These are phyloP conservation scores for Cecropterus lyciades DNA, from an alignment of 1,140 invertebrate species.

Conservation along the genomic window DNA sequence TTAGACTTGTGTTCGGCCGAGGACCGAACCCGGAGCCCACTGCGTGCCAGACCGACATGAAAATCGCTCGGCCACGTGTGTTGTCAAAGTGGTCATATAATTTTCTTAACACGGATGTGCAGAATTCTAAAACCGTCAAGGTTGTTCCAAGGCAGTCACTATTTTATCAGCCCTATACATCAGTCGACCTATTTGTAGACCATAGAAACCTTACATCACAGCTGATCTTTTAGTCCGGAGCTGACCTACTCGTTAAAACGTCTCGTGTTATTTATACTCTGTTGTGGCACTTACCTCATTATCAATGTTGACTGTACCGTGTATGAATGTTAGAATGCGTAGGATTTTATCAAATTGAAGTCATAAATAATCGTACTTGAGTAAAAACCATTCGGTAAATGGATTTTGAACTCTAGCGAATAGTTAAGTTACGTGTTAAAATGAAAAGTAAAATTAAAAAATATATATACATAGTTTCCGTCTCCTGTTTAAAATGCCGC, in stretches of 20 bases:
- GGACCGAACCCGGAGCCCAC: too few species aligned
- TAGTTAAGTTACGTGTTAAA: too few species aligned
- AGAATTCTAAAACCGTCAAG: too few species aligned
- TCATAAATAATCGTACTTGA: background rate
- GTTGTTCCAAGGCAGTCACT: background rate
- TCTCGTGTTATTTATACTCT: constrained; percentile 10
- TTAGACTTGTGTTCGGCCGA: too few species aligned
- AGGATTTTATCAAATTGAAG: background rate
- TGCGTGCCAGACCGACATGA: too few species aligned
- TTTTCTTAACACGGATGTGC: too few species aligned
- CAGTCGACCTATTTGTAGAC: constrained; percentile 6
- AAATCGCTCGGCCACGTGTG: too few species aligned
- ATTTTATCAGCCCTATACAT: background rate
- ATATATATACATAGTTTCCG: too few species aligned
- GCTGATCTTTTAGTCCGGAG: constrained; percentile 9
- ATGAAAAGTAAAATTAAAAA: too few species aligned
- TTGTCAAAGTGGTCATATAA: too few species aligned
- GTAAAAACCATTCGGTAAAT: background rate
- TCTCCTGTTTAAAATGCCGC: too few species aligned
- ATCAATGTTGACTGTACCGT: background rate
- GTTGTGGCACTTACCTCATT: background rate
- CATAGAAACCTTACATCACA: constrained; percentile 12
- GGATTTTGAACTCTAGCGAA: too few species aligned
- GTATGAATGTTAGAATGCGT: background rate
- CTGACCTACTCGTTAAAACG: constrained; percentile 20